Conservation (phyloP, 2,113 vertebrate genomes). For the Corvus moneduloides region DNA sequence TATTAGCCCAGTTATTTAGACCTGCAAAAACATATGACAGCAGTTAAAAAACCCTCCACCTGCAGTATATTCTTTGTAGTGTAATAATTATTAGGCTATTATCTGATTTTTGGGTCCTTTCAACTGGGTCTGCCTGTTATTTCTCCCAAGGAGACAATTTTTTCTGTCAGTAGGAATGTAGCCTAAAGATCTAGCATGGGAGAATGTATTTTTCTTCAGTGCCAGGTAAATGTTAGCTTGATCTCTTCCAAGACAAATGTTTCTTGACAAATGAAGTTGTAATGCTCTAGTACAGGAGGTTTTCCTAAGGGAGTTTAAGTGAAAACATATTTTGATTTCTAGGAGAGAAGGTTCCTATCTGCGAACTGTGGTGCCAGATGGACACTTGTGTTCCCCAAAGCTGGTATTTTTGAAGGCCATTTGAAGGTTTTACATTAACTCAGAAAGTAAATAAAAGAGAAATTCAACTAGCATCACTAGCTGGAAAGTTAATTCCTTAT, state of each 20-base stretch:
- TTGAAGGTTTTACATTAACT: not conserved
- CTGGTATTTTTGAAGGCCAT: not conserved
- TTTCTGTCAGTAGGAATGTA: not conserved
- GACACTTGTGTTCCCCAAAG: not conserved
- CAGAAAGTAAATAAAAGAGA: not conserved
- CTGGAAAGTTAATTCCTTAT: not conserved
- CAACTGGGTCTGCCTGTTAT: not conserved
- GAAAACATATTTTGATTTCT: not conserved
- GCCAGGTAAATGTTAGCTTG: not conserved
- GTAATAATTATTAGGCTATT: not conserved
- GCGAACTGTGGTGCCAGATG: not conserved
- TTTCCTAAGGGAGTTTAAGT: not conserved
- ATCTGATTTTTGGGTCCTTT: not conserved
- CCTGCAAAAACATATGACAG: not conserved
- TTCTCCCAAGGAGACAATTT: not conserved
- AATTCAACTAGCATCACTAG: not conserved
- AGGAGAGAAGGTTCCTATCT: not conserved
- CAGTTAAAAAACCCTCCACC: not conserved
- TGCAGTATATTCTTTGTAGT: not conserved
- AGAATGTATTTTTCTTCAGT: not conserved
- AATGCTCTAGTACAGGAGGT: not conserved
- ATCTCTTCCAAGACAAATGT: not conserved
- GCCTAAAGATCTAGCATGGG: not conserved
- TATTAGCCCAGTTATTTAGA: not conserved
- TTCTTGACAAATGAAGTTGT: not conserved